phyloP scores from a whole-genome alignment of 2,113 vertebrate species.

The Periophthalmodon schlosseri region DNA sequence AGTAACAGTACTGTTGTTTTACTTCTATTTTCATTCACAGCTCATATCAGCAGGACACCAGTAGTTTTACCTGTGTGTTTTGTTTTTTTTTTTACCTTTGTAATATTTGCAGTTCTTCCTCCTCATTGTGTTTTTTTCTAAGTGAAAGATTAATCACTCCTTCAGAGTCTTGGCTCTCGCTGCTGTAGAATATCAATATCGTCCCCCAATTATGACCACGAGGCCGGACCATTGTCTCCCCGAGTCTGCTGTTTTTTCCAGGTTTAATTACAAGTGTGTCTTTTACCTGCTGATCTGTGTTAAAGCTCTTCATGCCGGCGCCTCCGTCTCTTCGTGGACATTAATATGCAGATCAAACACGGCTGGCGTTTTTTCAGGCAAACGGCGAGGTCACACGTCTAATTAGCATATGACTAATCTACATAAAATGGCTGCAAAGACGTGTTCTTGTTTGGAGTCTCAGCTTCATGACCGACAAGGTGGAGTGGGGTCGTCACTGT shows the following conservation, averaged over 20 bases:
- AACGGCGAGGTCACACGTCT: conserved; percentile 70
- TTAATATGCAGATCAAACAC: conserved; percentile 77
- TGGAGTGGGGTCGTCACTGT: conserved; percentile 61
- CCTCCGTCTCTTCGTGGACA: conserved; percentile 67
- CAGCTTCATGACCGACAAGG: conserved; percentile 52
- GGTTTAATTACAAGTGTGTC: conserved; percentile 68
- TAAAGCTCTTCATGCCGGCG: conserved; percentile 71
- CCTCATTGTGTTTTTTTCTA: background rate
- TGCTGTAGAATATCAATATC: conserved; percentile 72
- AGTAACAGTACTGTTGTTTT: too few relatives aligned
- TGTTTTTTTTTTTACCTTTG: background rate
- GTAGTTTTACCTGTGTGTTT: too few relatives aligned
- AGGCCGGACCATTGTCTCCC: conserved; percentile 62
- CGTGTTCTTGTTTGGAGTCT: conserved; percentile 61
- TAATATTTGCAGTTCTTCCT: conserved; percentile 27
- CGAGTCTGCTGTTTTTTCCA: conserved; percentile 48
- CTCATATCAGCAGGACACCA: too few relatives aligned
- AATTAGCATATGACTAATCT: conserved; percentile 76
- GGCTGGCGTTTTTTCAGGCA: conserved; percentile 65
- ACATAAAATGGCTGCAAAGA: conserved; percentile 72
- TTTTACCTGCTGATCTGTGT: conserved; percentile 75
- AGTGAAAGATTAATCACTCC: conserved; percentile 62
- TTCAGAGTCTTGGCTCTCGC: conserved; percentile 48
- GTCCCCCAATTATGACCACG: conserved; percentile 60
- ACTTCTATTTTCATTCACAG: too few relatives aligned